Conservation (phyloP, 2,113 vertebrate species). For the Octodon degus region DNA sequence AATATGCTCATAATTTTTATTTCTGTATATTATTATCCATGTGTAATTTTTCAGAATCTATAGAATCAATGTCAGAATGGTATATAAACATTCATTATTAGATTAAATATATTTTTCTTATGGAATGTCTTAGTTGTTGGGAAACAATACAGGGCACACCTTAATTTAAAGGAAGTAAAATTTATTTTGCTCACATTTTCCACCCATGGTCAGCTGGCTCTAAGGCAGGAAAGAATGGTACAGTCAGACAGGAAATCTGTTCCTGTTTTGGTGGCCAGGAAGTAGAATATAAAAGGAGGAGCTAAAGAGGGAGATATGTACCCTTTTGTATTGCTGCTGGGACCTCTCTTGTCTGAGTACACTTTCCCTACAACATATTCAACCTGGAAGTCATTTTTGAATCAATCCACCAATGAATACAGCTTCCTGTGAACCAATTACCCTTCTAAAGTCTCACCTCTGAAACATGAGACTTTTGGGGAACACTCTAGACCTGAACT, state of each 20-base stretch:
- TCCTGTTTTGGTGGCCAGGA: not conserved
- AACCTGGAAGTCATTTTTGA: not conserved
- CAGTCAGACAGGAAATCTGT: not conserved
- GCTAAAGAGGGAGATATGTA: not conserved
- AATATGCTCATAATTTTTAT: slow-evolving; percentile 70
- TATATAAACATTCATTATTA: slow-evolving; percentile 33
- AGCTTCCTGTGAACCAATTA: not conserved
- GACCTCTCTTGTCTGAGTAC: not conserved
- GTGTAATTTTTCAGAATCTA: slow-evolving; percentile 49
- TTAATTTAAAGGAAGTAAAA: not conserved
- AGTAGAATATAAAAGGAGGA: not conserved
- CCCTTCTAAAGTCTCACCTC: not conserved
- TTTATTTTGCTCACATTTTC: not conserved
- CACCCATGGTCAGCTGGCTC: not conserved
- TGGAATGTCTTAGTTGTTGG: not conserved
- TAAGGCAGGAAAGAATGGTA: not conserved
- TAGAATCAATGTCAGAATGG: slow-evolving; percentile 30
- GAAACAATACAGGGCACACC: not conserved
- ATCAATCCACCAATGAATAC: not conserved
- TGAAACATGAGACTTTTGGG: not conserved
- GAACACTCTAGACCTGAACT: not conserved
- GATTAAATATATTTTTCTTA: slow-evolving; percentile 58
- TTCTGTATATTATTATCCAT: slow-evolving; percentile 75
- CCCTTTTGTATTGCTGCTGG: not conserved
- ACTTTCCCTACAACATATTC: not conserved